Evolutionary conservation across 2,888 invertebrate species (phyloP), one percentile per base, ranked within the genome.

Genomic region (Perizoma flavofasciatum): DNA sequence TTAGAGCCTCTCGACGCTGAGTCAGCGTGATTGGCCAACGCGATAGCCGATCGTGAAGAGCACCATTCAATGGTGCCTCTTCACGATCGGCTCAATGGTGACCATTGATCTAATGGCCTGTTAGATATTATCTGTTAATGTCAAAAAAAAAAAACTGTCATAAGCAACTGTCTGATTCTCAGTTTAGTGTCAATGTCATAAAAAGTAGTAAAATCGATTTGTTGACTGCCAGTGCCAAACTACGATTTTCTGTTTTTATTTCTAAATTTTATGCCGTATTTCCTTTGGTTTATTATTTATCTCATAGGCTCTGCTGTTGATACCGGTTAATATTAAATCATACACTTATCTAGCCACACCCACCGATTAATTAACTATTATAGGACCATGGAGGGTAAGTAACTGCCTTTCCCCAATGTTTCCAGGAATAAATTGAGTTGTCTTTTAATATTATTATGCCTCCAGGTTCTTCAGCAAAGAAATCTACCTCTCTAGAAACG

Each of bases 401-500:
- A 34, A 34, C 45, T 8, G 37, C 5, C 7, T 11, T 4, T 47
- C 9, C 9, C 41, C 35, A 44, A 33, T 41, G 41, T 59, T 54
- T 53, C 35, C 35, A 46, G 5, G 7, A n/a, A 41, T 49, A 45
- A 37, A 56, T 45, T 54, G 43, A 47, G 37, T 54, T 41, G 55
- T 34, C 34, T 50, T n/a, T 54, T 11, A 49, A 44, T 4, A 7
- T 50, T 44, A 1, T 32, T 7, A 22, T 48, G 22, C 9, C 80
- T 80, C 45, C 71, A 90, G 91, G 85, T 35, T 65, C 81, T 63
- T 79, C 88, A 61, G 76, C 85, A 46, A 89, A 86, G 62, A 89
- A 88, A 78, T 87, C 89, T 61, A 78, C 81, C 56, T 88, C 88
- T 22, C 73, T 89, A 22, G 89, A 91, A 70, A 85, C 82, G 6